Conservation (phyloP, 2,113 vertebrate species). For the Tretioscincus oriximinensis region DNA sequence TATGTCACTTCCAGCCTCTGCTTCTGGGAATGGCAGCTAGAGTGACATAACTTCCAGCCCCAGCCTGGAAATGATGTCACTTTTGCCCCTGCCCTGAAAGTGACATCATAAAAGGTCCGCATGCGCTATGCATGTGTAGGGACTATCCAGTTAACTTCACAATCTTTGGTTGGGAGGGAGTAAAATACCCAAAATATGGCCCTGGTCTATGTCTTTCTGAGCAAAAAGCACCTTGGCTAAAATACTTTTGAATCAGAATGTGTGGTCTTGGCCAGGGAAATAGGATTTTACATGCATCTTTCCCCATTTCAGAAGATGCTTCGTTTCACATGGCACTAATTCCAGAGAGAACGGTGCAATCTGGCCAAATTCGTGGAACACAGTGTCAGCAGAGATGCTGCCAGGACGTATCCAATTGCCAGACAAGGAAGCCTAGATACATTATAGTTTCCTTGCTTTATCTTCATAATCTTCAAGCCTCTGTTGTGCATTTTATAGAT, state of each 20-base stretch:
- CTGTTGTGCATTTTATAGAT: neutral
- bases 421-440: constrained; percentile 31
- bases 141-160: too few relatives aligned
- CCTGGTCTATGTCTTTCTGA: neutral
- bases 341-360: constrained; percentile 54
- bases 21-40: too few relatives aligned
- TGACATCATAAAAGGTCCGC: too few relatives aligned
- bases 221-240: neutral
- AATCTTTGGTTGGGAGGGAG: too few relatives aligned
- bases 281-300: neutral
- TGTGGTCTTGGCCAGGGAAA: neutral
- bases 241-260: neutral
- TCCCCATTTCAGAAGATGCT: constrained; percentile 9
- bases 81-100: too few relatives aligned
- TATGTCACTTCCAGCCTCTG: too few relatives aligned
- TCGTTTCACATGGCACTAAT: constrained; percentile 48
- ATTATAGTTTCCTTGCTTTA: constrained; percentile 3
- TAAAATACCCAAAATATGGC: too few relatives aligned
- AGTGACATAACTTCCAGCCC: too few relatives aligned
- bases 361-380: constrained; percentile 44
- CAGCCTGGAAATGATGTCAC: too few relatives aligned
- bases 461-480: constrained; percentile 23
- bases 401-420: constrained; percentile 58
- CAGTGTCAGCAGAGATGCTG: constrained; percentile 47
- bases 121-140: too few relatives aligned